Evolutionary conservation across 2,797 vertebrate genomes (phyloP).

Genomic region (Notolepis coatsorum): DNA sequence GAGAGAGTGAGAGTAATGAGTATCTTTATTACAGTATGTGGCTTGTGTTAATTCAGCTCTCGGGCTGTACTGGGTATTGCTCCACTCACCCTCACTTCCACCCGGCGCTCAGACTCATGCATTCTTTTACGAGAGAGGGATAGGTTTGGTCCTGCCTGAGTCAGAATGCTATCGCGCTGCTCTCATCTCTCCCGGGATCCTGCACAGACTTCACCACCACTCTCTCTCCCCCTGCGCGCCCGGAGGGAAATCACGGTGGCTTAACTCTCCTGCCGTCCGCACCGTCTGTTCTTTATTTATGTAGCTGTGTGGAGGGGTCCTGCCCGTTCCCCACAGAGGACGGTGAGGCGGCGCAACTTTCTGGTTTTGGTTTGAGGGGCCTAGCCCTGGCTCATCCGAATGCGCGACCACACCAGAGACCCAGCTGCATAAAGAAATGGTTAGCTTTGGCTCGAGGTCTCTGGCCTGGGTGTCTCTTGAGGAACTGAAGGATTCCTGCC

Average conservation of each 20-base stretch:
- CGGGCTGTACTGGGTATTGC: constrained; percentile 9
- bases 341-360: constrained; percentile 34
- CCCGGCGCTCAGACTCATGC: constrained; percentile 27
- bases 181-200: constrained; percentile 19
- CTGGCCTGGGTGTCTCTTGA: constrained; percentile 45
- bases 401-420: constrained; percentile 38
- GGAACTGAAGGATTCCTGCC: constrained; percentile 17
- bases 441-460: constrained; percentile 61
- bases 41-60: constrained; percentile 12
- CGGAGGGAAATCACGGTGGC: constrained; percentile 17
- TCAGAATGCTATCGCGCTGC: constrained; percentile 30
- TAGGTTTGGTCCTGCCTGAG: constrained; percentile 64
- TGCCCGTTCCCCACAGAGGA: constrained; percentile 13
- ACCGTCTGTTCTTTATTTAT: constrained; percentile 37
- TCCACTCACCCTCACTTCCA: constrained; percentile 36
- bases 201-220: constrained; percentile 1
- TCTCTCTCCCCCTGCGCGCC: constrained; percentile 23
- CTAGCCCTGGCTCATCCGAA: constrained; percentile 50
- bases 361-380: constrained; percentile 55
- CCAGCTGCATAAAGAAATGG: constrained; percentile 42
- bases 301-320: constrained; percentile 19
- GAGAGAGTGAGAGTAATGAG: background rate
- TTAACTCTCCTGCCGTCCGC: background rate
- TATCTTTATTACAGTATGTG: background rate
- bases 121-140: constrained; percentile 62